phyloP scores from a whole-genome alignment of 2,797 vertebrate species.

The Picus viridis region DNA sequence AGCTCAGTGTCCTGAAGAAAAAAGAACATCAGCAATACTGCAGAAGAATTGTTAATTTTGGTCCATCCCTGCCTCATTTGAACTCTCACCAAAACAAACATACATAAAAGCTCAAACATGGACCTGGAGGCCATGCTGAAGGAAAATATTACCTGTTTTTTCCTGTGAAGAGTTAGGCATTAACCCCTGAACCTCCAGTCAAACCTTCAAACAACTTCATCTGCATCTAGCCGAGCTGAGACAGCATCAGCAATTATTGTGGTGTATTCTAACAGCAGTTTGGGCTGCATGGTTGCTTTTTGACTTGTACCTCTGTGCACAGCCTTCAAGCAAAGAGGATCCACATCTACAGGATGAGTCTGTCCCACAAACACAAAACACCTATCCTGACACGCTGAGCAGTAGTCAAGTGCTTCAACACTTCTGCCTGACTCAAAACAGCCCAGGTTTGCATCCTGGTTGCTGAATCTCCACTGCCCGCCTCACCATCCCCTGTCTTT shows the following conservation, averaged over 20 bases:
- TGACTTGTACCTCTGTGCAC: neutral
- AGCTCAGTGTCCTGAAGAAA: too few species aligned
- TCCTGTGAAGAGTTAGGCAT: neutral
- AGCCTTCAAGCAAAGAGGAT: neutral
- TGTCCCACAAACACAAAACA: neutral
- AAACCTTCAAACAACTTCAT: neutral
- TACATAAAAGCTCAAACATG: neutral
- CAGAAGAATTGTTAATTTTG: neutral
- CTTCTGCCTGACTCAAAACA: neutral
- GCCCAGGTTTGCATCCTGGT: neutral
- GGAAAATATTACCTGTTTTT: neutral
- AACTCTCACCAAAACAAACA: neutral
- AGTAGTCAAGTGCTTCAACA: neutral
- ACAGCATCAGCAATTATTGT: neutral
- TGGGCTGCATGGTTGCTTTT: neutral
- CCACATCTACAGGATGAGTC: neutral
- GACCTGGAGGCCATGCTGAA: neutral
- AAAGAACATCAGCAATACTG: neutral
- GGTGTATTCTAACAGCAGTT: neutral
- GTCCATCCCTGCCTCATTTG: neutral
- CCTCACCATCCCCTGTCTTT: accelerated
- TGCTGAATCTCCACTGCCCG: neutral
- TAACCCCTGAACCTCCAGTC: neutral
- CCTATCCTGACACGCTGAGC: neutral
- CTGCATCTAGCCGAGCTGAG: neutral